Base-by-base conservation (phyloP, 2,797 vertebrate genomes). In the Rachycentron canadum region DNA sequence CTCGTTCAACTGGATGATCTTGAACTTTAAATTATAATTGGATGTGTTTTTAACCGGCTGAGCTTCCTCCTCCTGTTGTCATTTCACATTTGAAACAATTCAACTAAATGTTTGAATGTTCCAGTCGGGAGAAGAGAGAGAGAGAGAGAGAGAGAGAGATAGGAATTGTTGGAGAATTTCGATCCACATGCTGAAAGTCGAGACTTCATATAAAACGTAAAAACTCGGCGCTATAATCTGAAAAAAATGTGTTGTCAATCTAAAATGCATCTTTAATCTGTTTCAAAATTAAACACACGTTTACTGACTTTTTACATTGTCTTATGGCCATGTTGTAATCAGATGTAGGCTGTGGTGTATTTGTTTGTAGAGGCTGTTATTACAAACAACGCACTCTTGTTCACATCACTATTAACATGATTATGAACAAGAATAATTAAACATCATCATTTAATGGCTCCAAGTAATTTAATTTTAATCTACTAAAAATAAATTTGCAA, bases 1-100 rank as follows among this genome's bases (percentile, higher is more conserved):
- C 50, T 70, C 38, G 66, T 59, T 80, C 34, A 71, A 28, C 60
- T 63, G 69, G 59, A 73, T 68, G 81, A 78, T 80, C 34, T 28
- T 76, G 40, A 68, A 70, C 50, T 73, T 26, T 60, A 58, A 66
- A 76, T 72, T 59, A 34, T 34, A 26, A 69, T 19, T 26, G 14
- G 52, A 16, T 56, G 30, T 12, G 45, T 67, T 30, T 67, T 36
- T 6, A 68, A 69, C 21, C 38, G 47, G n/a, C 17, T 34, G 41
- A 52, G 6, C 26, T 57, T 62, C 50, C n/a, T 63, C 49, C 23
- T 64, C 26, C 0, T 49, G 72, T 3, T 47, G 10, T 26, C 40
- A 1, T 79, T 32, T 69, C 59, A 43, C 60, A 16, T 32, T 25
- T 60, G 23, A 68, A 73, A 66, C 30, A 73, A 28, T 41, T 36